A percentile compares a stretch with the other conserved stretches of the same genome.
Evolutionary conservation across 2,797 vertebrate genomes (phyloP).

Genomic region (Delichon dasypus): DNA sequence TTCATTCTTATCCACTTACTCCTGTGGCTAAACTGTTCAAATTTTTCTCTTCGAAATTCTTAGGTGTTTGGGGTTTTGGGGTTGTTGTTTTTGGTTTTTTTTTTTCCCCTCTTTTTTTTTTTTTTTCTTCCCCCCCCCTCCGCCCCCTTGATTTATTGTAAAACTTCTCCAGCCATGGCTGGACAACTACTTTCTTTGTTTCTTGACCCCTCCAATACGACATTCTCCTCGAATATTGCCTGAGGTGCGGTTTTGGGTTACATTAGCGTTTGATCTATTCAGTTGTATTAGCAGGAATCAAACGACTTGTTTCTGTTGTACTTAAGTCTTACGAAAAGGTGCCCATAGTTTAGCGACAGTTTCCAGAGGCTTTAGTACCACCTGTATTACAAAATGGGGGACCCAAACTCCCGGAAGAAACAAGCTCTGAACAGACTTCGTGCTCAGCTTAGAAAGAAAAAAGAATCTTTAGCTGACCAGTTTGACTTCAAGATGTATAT

Average conservation of each 20-base stretch:
- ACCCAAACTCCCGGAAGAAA: conserved; percentile 99
- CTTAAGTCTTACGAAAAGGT: conserved; percentile 82
- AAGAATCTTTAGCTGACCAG: conserved; percentile 99
- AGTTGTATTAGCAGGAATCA: conserved; percentile 82
- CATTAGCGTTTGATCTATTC: conserved; percentile 73
- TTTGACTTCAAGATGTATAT: conserved; percentile 99
- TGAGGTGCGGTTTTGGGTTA: conserved; percentile 74
- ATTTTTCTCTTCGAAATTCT: conserved; percentile 64
- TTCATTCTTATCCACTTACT: conserved; percentile 40
- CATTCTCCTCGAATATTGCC: conserved; percentile 72
- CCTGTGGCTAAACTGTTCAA: conserved; percentile 47
- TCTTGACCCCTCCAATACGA: conserved; percentile 72
- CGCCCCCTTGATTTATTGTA: conserved; percentile 20
- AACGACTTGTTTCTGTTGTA: conserved; percentile 86
- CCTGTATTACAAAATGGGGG: conserved; percentile 93
- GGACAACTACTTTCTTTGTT: conserved; percentile 71
- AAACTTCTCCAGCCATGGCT: conserved; percentile 69
- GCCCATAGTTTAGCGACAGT: conserved; percentile 81
- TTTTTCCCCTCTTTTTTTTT: too few relatives aligned
- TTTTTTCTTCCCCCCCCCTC: too few relatives aligned
- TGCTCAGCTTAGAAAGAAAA: conserved; percentile 99
- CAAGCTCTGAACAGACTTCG: conserved; percentile 99
- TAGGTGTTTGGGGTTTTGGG: conserved; percentile 14
- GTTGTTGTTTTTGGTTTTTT: too few relatives aligned
- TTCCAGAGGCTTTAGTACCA: conserved; percentile 84